Percentiles rank a stretch among this genome's conserved stretches.
phyloP scores from a whole-genome alignment of 2,888 invertebrate genomes.

The Scaptomyza tumidula region DNA sequence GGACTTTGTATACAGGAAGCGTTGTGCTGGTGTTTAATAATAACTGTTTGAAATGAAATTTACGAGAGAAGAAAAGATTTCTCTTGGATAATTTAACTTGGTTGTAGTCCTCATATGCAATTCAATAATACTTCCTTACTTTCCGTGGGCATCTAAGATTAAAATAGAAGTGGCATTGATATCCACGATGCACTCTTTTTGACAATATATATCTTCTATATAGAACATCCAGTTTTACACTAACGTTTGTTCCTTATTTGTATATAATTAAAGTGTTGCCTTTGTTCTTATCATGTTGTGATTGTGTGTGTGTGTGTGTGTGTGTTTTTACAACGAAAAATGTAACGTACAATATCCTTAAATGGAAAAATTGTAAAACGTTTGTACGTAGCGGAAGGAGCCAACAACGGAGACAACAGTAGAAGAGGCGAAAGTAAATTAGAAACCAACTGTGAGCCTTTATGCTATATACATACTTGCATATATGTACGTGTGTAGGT shows the following conservation, averaged over 20 bases:
- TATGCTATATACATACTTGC: conserved; percentile 4
- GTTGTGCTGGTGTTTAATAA: too few relatives aligned
- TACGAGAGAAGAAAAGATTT: too few relatives aligned
- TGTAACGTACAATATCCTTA: conserved; percentile 11
- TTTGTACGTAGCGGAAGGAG: neutral
- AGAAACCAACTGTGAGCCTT: conserved; percentile 51
- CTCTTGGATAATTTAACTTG: too few relatives aligned
- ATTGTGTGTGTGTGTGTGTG: neutral
- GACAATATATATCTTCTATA: neutral
- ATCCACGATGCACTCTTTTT: neutral
- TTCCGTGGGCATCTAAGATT: neutral
- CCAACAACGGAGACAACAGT: conserved; percentile 12
- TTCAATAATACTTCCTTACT: too few relatives aligned
- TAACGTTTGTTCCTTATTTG: neutral
- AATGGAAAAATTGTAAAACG: conserved; percentile 14
- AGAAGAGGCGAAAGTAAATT: conserved; percentile 63
- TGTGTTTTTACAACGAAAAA: neutral
- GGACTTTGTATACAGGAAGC: too few relatives aligned
- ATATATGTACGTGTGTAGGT: neutral
- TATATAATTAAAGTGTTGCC: neutral
- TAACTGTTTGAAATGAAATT: too few relatives aligned
- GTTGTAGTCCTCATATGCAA: too few relatives aligned
- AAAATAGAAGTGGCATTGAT: neutral
- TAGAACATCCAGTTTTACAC: neutral
- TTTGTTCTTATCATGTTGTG: neutral